Conservation (phyloP, 2,888 invertebrate species). For the Hylaea fasciaria region DNA sequence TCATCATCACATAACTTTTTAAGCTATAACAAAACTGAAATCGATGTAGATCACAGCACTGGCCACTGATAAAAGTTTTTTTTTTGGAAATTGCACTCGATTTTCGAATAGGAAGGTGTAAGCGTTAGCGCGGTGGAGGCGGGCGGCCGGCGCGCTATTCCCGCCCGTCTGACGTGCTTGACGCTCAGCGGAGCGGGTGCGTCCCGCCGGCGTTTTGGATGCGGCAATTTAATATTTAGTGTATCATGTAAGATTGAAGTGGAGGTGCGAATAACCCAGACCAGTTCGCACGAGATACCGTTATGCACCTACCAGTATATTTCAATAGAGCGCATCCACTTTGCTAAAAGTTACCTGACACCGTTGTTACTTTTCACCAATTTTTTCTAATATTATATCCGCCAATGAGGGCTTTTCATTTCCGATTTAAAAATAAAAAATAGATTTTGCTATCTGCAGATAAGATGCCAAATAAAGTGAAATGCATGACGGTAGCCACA, state of each 20-base stretch:
- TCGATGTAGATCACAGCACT: slow-evolving; percentile 15
- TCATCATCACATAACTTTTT: not conserved
- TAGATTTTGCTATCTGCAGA: no score
- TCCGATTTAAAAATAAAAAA: no score
- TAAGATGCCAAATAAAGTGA: no score
- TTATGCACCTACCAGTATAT: no score
- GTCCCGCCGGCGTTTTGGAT: slow-evolving; percentile 35
- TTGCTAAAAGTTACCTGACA: no score
- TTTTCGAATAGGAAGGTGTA: slow-evolving; percentile 39
- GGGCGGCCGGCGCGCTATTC: slow-evolving; percentile 65
- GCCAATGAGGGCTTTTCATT: no score
- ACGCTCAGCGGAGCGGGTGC: slow-evolving; percentile 46
- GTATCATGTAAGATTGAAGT: not conserved
- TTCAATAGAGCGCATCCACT: no score
- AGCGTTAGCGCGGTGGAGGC: slow-evolving; percentile 47
- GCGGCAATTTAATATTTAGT: slow-evolving; percentile 23
- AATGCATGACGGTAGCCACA: no score
- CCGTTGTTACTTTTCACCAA: no score
- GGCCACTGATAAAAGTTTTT: slow-evolving; percentile 3
- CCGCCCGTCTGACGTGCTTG: slow-evolving; percentile 71
- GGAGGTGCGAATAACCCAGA: not conserved
- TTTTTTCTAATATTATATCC: no score
- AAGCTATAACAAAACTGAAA: not conserved
- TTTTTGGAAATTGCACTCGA: slow-evolving; percentile 33
- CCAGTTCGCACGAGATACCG: no score